Evolutionary conservation across 2,888 invertebrate genomes (phyloP), one percentile per base, ranked within the genome.

Genomic region (Gymnoscelis rufifasciata): DNA sequence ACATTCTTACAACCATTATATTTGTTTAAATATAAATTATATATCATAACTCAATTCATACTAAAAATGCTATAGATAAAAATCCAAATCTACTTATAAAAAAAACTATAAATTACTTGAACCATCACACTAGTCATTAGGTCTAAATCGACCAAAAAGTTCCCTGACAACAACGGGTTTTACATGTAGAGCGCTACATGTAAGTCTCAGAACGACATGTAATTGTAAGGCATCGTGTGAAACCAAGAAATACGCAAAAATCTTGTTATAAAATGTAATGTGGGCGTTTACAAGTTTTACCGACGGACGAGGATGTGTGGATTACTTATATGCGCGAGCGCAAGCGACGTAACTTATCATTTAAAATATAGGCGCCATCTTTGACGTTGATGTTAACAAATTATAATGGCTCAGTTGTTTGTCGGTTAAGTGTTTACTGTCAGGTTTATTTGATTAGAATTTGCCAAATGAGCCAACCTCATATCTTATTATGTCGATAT

Each of bases 251-350:
- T 57, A 59, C 53, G 53, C 64, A 72, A 71, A 64, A 65, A 62
- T 61, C 60, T 51, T 53, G 59, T 56, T 61, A 65, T 66, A 66
- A 63, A 65, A 66, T 66, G 59, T 59, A 58, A 47, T 62, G 78
- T 79, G 72, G 78, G 78, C 62, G 70, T 54, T 61, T 62, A 74
- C 71, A 67, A 58, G 64, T 66, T 65, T 69, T 69, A 66, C 68
- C 63, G 56, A 57, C 62, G 60, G 14, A 33, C 31, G 58, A 60
- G 56, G 50, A 66, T 61, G 63, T 70, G 52, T 57, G 52, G 53
- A 63, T 60, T 64, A 61, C 19, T 3, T 5, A n/a, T n/a, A 67
- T 55, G 54, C 56, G 57, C 55, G 61, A 56, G 19, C 24, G 24
- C 14, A 36, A 14, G 13, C 7, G 12, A 66, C 62, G 62, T n/a